phyloP scores from a whole-genome alignment of 1,140 invertebrate species.

The Caenorhabditis remanei region DNA sequence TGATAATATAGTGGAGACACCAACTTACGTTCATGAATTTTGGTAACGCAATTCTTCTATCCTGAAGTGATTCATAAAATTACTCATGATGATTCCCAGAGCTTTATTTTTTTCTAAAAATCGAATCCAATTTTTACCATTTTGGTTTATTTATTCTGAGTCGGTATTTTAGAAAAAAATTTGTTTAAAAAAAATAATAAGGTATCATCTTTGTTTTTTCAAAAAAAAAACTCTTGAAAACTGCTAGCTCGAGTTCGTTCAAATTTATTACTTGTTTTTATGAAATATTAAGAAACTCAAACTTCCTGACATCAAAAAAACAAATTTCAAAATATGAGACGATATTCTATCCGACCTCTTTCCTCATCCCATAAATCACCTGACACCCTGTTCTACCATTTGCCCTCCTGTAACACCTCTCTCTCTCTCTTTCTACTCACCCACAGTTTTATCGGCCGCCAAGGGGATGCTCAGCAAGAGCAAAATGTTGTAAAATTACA shows the following conservation, averaged over 20 bases:
- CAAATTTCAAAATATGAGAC: too few relatives aligned
- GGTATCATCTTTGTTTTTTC: too few relatives aligned
- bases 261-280: too few relatives aligned
- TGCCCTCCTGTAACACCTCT: neutral
- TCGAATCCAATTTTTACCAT: neutral
- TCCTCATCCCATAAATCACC: too few relatives aligned
- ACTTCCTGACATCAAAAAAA: too few relatives aligned
- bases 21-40: conserved; percentile 26
- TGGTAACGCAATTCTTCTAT: neutral
- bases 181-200: too few relatives aligned
- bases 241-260: too few relatives aligned
- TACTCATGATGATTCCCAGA: neutral
- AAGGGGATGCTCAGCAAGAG: neutral
- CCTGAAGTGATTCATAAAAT: neutral
- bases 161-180: too few relatives aligned
- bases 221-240: too few relatives aligned
- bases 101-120: too few relatives aligned
- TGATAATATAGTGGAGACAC: neutral
- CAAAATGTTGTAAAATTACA: conserved; percentile 28
- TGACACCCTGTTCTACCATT: neutral
- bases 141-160: neutral
- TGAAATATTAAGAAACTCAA: too few relatives aligned
- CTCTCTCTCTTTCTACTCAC: neutral
- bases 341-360: too few relatives aligned
- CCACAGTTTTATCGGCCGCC: neutral